Evolutionary conservation across 2,797 vertebrate species (phyloP), one percentile per base, ranked within the genome.

Genomic region (Avahi laniger): DNA sequence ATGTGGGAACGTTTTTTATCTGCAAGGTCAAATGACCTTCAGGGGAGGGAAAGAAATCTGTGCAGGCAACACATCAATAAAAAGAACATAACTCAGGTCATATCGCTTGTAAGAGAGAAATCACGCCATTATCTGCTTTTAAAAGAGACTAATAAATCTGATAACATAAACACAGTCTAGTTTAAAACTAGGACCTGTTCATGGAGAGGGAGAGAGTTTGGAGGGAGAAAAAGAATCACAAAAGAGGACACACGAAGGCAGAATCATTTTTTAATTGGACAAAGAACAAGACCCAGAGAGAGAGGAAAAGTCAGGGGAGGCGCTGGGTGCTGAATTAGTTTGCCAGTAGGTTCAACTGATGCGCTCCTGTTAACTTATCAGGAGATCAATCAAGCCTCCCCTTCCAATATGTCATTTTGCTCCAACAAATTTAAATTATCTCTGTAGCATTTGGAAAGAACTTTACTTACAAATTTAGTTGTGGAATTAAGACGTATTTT

Each of bases 11-110:
- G 6, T 79, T 93, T 93, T 86, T 89, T 94, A 91, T 89, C 78
- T 72, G 8, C 63, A 95, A 95, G 75, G 75, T 92, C 85, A 97
- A 90, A n/a, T 24, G 54, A 80, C 88, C 69, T 50, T 86, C 67
- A 59, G 24, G 33, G 35, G 41, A 87, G 57, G n/a, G 6, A 57
- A 61, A n/a, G 70, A 92, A 59, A 5, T 54, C 78, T 18, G 59
- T 72, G n/a, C 72, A 54, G 63, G 33, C 20, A 28, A 57, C 73
- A 2, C 48, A 22, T 94, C 22, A 46, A 43, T 69, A 81, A 78
- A 73, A 83, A 69, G 69, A 90, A 61, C 2, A 0, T 65, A 88
- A 70, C 69, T 92, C 54, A 17, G 24, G 57, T 65, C 48, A 0
- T 18, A 20, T 35, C 89, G 75, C 50, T 79, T 86, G n/a, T 11